Evolutionary conservation across 2,797 vertebrate species (phyloP), one percentile per base, ranked within the genome.

Genomic region (Danio aesculapii): DNA sequence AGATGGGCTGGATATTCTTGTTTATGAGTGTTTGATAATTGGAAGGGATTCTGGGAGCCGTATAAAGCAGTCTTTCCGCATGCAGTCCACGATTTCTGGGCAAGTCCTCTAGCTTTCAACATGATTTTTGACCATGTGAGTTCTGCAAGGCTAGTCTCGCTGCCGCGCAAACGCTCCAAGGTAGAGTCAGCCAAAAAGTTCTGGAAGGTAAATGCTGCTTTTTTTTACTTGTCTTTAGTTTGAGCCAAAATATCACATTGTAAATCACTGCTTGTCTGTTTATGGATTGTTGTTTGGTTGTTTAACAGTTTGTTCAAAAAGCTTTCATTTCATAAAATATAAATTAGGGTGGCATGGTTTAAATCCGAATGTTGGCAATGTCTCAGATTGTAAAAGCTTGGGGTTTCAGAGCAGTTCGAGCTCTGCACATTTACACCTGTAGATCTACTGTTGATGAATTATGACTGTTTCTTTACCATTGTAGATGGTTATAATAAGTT

Each of bases 151-250:
- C 84, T 93, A 85, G 91, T 91, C 82, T 94, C 94, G 82, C 92
- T 82, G 11, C 63, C 85, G 73, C 91, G 94, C 87, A 95, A 95
- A 76, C 89, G 92, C 76, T 95, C 96, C 69, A 90, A 92, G 86
- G 93, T 95, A 87, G 94, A 94, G 90, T 95, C 91, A 10, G 91
- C 97, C 19, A 98, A 95, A 90, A 95, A 91, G 73, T 87, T 97
- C 69, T 97, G 94, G 94, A 96, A 91, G 97, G 98, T 99, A 93
- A 97, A 97, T 95, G 49, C 30, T 66, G 49, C 30, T 66, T 72
- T 61, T 49, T 69, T 70, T 30, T 30, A 30, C 57, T 46, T 44
- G 14, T 44, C 52, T 43, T 50, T 13, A 17, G 7, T 19, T 52
- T 70, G 30, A 57, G 11, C 30, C 30, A 30, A 30, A 30, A 30